Evolutionary conservation across 2,797 vertebrate species (phyloP), one percentile per base, ranked within the genome.

Genomic region (Garrulus glandarius): DNA sequence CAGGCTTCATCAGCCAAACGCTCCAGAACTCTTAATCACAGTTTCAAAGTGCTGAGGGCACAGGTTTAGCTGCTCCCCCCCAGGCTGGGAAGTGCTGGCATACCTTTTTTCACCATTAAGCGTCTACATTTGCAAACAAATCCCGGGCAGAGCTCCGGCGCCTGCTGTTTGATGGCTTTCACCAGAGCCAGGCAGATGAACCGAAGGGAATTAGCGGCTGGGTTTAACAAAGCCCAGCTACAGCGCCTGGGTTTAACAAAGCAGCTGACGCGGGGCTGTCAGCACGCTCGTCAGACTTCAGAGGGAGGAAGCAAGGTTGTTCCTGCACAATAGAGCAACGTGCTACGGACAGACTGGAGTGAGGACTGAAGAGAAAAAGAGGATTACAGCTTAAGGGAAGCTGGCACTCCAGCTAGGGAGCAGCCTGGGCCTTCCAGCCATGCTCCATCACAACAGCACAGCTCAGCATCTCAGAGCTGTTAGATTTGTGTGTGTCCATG

Each of bases 41-140:
- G 20, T 41, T 82, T 30, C 18, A 5, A 19, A 52, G 64, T 1
- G 17, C 67, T 5, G 36, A 80, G 77, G 63, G 47, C 69, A 14
- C 43, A 47, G 70, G 32, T 79, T 74, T 46, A 60, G 39, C 50
- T 24, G 1, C 32, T 57, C 37, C 39, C 49, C 53, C 24, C 8
- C 34, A n/a, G 75, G 63, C 78, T 92, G 56, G 41, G 37, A 63
- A 94, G 71, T 3, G 50, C 84, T 92, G 91, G 77, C 68, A 60
- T 95, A 70, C 89, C 92, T 77, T 77, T 87, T 92, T 63, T 67
- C 92, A 87, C 91, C 91, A 60, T 94, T 91, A 93, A 96, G 95
- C 70, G 81, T 91, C 94, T 68, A 91, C 87, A 52, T 94, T 82
- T 43, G 85, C 92, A 94, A 96, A 93, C 84, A 95, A 93, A 91